Conservation (phyloP, 2,797 vertebrate species). For the Uromys caudimaculatus region DNA sequence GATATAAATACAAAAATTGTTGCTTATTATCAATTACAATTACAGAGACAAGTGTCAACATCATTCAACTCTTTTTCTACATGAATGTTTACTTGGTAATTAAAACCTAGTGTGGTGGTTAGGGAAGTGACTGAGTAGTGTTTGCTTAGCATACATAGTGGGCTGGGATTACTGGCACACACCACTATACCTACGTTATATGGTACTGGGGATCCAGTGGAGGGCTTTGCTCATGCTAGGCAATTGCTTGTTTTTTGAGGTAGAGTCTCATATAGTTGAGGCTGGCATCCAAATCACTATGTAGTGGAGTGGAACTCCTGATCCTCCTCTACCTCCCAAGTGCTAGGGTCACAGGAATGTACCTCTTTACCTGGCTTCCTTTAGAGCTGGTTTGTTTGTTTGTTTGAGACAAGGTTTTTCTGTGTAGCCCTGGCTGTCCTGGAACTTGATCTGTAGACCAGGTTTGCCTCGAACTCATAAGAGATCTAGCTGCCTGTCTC, state of each 20-base stretch:
- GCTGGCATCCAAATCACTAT: neutral
- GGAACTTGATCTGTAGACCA: neutral
- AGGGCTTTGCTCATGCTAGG: neutral
- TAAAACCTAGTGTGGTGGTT: constrained; percentile 28
- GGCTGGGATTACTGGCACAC: neutral
- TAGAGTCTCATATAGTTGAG: neutral
- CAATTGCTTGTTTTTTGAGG: neutral
- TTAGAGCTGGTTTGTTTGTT: neutral
- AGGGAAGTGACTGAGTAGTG: neutral
- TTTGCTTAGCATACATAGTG: neutral
- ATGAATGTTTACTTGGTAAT: constrained; percentile 38
- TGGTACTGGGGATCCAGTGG: neutral
- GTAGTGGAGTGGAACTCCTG: neutral
- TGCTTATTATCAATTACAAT: neutral
- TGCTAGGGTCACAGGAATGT: neutral
- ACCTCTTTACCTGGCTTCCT: neutral
- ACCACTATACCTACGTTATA: neutral
- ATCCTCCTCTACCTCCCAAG: neutral
- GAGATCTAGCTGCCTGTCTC: neutral
- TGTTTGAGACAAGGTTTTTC: neutral
- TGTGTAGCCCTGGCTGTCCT: neutral
- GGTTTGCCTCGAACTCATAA: neutral
- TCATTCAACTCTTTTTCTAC: constrained; percentile 52
- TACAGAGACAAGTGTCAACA: neutral
- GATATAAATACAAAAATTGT: constrained; percentile 55